Evolutionary conservation across 2,113 vertebrate genomes (phyloP).

Genomic region (Cavia aperea): DNA sequence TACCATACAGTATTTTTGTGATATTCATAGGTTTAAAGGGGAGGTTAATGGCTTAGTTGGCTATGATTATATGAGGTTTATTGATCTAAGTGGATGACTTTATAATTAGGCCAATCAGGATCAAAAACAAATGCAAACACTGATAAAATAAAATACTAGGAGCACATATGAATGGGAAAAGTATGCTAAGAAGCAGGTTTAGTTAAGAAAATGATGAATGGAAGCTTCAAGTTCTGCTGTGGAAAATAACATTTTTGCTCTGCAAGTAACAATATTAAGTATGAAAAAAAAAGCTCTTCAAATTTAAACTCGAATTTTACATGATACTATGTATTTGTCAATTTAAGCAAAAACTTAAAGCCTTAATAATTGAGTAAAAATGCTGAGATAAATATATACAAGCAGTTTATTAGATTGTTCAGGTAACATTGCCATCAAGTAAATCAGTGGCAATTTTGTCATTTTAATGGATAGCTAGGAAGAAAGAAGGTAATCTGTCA

Average conservation of each 20-base stretch:
- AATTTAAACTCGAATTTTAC: conserved; percentile 52
- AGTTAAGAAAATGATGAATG: conserved; percentile 66
- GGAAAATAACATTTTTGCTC: conserved; percentile 65
- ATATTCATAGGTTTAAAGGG: conserved; percentile 54
- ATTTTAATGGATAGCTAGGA: conserved; percentile 16
- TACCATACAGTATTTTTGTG: conserved; percentile 17
- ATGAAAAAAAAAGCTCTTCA: conserved; percentile 16
- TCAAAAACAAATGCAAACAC: conserved; percentile 65
- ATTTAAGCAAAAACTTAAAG: conserved; percentile 38
- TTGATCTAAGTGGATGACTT: conserved; percentile 70
- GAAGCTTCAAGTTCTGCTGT: conserved; percentile 50
- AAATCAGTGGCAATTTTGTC: neutral
- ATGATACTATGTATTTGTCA: conserved; percentile 50
- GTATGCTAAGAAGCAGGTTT: conserved; percentile 56
- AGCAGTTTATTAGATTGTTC: neutral
- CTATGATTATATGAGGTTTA: conserved; percentile 65
- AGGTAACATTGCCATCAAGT: neutral
- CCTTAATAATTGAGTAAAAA: conserved; percentile 54
- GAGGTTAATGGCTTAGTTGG: conserved; percentile 57
- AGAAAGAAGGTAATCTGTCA: neutral
- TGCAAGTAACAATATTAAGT: conserved; percentile 35
- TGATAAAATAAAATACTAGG: conserved; percentile 56
- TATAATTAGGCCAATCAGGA: conserved; percentile 66
- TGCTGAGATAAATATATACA: neutral
- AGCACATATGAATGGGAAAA: conserved; percentile 46